Evolutionary conservation across 2,888 invertebrate genomes (phyloP).

Genomic region (Mamestra brassicae): DNA sequence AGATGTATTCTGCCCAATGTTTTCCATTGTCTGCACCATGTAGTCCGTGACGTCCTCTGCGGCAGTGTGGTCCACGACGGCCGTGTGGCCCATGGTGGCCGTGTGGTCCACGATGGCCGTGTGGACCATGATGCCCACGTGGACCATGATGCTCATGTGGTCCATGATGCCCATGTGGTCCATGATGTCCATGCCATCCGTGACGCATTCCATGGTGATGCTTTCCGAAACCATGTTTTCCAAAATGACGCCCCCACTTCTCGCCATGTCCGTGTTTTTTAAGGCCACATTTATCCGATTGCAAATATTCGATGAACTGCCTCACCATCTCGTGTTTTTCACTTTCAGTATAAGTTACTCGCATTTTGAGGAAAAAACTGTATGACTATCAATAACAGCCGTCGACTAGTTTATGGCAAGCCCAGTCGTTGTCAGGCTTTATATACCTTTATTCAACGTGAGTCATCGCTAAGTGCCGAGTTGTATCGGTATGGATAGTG

Average conservation of each 20-base stretch:
- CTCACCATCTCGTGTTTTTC: slow-evolving; percentile 67
- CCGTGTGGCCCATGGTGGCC: slow-evolving; percentile 46
- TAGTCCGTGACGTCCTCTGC: slow-evolving; percentile 40
- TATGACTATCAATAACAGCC: slow-evolving; percentile 59
- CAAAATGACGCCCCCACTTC: neutral
- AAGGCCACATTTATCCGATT: slow-evolving; percentile 46
- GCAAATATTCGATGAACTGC: slow-evolving; percentile 67
- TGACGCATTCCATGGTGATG: slow-evolving; percentile 3
- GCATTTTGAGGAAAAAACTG: slow-evolving; percentile 65
- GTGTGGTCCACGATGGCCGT: slow-evolving; percentile 17
- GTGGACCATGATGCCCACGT: slow-evolving; percentile 9
- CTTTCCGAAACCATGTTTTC: neutral
- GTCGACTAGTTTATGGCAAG: slow-evolving; percentile 61
- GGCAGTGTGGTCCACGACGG: slow-evolving; percentile 47
- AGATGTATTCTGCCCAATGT: slow-evolving; percentile 52
- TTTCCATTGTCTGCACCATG: slow-evolving; percentile 57
- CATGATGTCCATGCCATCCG: slow-evolving; percentile 37
- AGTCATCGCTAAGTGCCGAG: slow-evolving; percentile 54
- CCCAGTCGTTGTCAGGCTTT: slow-evolving; percentile 47
- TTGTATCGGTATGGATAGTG: slow-evolving; percentile 37
- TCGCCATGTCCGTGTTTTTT: slow-evolving; percentile 33
- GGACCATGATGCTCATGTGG: slow-evolving; percentile 35
- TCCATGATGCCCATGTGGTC: slow-evolving; percentile 63
- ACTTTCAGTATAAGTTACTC: slow-evolving; percentile 51
- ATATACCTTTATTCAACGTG: slow-evolving; percentile 55